phyloP scores from a whole-genome alignment of 1,140 invertebrate species.

The Uloborus diversus region DNA sequence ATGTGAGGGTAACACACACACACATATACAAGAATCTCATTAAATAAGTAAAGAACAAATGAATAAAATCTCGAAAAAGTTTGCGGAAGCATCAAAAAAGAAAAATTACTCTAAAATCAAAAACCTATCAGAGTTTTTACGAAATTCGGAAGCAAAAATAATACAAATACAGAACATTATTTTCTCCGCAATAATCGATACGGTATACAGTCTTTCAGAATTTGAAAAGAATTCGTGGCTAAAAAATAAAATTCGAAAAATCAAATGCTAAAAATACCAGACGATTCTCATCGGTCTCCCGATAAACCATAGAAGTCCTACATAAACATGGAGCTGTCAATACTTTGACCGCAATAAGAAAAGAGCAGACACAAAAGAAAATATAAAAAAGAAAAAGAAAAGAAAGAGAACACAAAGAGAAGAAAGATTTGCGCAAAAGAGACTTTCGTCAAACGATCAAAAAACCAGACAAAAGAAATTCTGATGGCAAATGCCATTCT shows the following conservation, averaged over 20 bases:
- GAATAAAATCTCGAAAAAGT: too few relatives aligned
- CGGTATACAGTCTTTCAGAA: constrained; percentile 7
- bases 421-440: constrained; percentile 7
- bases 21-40: too few relatives aligned
- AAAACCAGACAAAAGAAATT: neutral
- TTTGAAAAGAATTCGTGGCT: neutral
- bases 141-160: too few relatives aligned
- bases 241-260: neutral
- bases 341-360: constrained; percentile 31
- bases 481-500: too few relatives aligned
- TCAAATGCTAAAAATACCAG: neutral
- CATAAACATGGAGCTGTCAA: constrained; percentile 33
- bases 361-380: constrained; percentile 4
- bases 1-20: too few relatives aligned
- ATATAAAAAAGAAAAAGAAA: neutral
- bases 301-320: constrained; percentile 11
- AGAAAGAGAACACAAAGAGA: too few relatives aligned
- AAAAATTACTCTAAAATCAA: too few relatives aligned
- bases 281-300: neutral
- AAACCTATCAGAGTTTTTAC: too few relatives aligned
- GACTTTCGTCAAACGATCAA: neutral
- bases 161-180: constrained; percentile 30
- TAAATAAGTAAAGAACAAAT: too few relatives aligned
- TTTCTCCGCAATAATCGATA: neutral
- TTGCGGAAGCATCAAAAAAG: too few relatives aligned